These are phyloP conservation scores for Acrobasis suavella DNA, from an alignment of 2,888 invertebrate genomes.

Conservation along the genomic window DNA sequence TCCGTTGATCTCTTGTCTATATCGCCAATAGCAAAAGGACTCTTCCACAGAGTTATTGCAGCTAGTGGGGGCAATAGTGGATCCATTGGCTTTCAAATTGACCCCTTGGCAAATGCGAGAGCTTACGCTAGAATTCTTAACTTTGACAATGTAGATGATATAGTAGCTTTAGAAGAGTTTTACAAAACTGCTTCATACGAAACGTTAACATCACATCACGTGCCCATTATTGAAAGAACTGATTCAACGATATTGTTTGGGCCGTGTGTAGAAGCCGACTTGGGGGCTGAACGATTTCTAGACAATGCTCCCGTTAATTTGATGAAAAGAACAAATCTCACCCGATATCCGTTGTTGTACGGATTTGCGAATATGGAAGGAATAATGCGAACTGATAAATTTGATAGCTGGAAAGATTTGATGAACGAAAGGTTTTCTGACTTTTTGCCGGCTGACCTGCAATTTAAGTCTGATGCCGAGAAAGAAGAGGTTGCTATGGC, in stretches of 20 bases:
- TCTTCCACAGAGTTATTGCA: constrained; percentile 49
- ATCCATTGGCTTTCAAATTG: constrained; percentile 40
- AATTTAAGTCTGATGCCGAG: constrained; percentile 30
- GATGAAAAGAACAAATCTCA: constrained; percentile 40
- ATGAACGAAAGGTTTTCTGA: constrained; percentile 44
- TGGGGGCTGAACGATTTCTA: constrained; percentile 42
- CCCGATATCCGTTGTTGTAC: constrained; percentile 48
- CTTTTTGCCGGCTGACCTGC: constrained; percentile 42
- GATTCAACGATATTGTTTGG: constrained; percentile 36
- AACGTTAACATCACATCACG: constrained; percentile 34
- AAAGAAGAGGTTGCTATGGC: constrained; percentile 30
- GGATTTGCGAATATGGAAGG: constrained; percentile 54
- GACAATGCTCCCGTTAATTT: constrained; percentile 47
- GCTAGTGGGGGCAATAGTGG: constrained; percentile 48
- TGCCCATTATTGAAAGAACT: constrained; percentile 31
- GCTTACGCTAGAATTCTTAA: constrained; percentile 38
- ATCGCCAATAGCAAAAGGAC: constrained; percentile 41
- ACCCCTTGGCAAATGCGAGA: constrained; percentile 48
- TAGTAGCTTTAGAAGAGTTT: constrained; percentile 49
- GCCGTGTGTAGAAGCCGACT: constrained; percentile 45
- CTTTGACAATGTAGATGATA: constrained; percentile 42
- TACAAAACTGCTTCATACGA: constrained; percentile 44
- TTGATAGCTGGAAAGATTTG: constrained; percentile 36
- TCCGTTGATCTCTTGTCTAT: constrained; percentile 38
- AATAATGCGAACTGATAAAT: constrained; percentile 30